phyloP scores from a whole-genome alignment of 2,113 vertebrate species.

The Scopus umbretta region DNA sequence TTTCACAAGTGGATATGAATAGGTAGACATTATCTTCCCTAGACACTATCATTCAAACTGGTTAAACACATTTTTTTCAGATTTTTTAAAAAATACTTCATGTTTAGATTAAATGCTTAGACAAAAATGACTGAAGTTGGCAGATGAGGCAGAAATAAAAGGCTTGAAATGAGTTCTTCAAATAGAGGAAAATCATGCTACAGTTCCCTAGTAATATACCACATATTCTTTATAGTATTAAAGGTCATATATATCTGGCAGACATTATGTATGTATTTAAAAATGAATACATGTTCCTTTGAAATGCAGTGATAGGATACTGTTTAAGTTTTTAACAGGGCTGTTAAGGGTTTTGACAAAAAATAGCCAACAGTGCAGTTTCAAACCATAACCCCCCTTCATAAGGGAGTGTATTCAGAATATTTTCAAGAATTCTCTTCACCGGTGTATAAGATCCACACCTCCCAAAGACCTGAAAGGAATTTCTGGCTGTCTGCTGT shows the following conservation, averaged over 20 bases:
- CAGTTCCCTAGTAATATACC: not conserved
- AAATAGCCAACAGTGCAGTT: not conserved
- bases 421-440: not conserved
- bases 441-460: not conserved
- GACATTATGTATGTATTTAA: not conserved
- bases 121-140: conserved; percentile 11
- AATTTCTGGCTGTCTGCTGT: not conserved
- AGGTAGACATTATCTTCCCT: not conserved
- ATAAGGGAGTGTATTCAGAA: not conserved
- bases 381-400: not conserved
- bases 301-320: not conserved
- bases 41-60: not conserved
- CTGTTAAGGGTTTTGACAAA: not conserved
- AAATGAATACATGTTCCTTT: not conserved
- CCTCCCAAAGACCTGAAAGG: not conserved
- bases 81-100: not conserved
- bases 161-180: not conserved
- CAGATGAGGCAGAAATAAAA: conserved; percentile 1
- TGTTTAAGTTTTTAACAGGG: not conserved
- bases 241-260: not conserved
- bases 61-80: not conserved
- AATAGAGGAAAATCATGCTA: not conserved
- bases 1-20: not conserved
- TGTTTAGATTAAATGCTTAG: not conserved
- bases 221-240: not conserved